These are phyloP conservation scores for Cnemophilus loriae DNA, from an alignment of 2,113 vertebrate genomes.

Conservation along the genomic window DNA sequence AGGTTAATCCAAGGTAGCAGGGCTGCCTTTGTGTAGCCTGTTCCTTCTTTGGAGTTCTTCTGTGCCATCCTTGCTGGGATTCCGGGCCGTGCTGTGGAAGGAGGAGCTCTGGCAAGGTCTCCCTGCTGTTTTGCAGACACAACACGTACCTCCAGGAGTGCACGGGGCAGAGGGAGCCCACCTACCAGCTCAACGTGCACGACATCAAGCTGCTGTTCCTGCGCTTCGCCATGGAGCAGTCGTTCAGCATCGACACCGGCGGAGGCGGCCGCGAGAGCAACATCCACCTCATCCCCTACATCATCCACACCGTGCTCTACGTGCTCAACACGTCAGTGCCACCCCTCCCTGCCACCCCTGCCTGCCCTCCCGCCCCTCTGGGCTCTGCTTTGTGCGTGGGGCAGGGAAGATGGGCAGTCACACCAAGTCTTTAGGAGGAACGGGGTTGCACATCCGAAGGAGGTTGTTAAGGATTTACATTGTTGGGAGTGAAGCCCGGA, in stretches of 20 bases:
- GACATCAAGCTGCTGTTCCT: conserved; percentile 97
- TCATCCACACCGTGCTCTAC: conserved; percentile 98
- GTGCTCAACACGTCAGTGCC: conserved; percentile 95
- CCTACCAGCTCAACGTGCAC: conserved; percentile 97
- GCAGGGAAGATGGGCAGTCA: background rate
- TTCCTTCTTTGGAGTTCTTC: background rate
- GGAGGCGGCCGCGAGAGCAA: conserved; percentile 97
- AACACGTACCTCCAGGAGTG: conserved; percentile 99
- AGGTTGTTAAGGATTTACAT: background rate
- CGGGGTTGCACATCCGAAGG: background rate
- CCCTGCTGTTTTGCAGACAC: conserved; percentile 74
- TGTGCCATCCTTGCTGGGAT: accelerated
- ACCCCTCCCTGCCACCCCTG: background rate
- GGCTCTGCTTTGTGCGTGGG: accelerated
- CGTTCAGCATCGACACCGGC: conserved; percentile 93
- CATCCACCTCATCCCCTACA: conserved; percentile 98
- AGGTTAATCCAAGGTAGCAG: background rate
- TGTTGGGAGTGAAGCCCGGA: background rate
- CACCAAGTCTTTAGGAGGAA: background rate
- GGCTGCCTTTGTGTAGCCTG: background rate
- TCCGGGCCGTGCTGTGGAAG: background rate
- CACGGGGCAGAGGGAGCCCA: conserved; percentile 95
- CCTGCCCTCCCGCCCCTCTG: background rate
- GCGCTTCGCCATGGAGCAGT: conserved; percentile 96
- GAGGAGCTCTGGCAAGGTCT: background rate